Conservation (phyloP, 2,888 invertebrate species). For the Acheta domesticus region DNA sequence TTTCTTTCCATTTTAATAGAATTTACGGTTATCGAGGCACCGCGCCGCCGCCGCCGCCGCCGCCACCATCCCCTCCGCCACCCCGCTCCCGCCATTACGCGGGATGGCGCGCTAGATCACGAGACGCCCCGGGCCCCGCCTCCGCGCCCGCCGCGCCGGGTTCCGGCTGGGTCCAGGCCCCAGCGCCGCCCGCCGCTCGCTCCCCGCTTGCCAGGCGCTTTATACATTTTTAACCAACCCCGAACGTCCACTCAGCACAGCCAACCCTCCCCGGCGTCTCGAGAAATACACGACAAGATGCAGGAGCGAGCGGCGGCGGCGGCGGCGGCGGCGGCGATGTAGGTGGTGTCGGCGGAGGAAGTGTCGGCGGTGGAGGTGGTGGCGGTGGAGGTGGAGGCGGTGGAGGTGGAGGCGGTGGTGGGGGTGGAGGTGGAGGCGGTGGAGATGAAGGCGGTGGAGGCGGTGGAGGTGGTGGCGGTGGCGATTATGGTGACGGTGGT, state of each 20-base stretch:
- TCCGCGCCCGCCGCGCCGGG: conserved; percentile 9
- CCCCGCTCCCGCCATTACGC: not conserved
- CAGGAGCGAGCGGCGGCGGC: not conserved
- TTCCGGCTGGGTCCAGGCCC: not conserved
- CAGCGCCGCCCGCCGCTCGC: not conserved
- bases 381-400: no score
- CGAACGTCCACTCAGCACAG: conserved; percentile 22
- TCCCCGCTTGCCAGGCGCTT: conserved; percentile 25
- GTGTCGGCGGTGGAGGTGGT: no score
- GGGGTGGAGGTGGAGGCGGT: no score
- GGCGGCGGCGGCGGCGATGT: not conserved
- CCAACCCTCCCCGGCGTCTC: conserved; percentile 11
- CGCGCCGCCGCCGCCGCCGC: not conserved
- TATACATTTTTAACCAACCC: conserved; percentile 22
- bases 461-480: not conserved
- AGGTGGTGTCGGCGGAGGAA: no score
- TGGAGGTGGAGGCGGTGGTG: no score
- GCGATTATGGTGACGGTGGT: not conserved
- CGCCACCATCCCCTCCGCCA: not conserved
- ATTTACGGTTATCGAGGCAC: conserved; percentile 36
- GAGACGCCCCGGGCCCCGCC: not conserved
- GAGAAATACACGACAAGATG: conserved; percentile 8
- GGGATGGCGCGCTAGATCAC: not conserved
- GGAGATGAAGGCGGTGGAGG: no score
- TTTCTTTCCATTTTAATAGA: conserved; percentile 34